Conservation (phyloP, 1,140 invertebrate species). For the Cyrtorhinus lividipennis region DNA sequence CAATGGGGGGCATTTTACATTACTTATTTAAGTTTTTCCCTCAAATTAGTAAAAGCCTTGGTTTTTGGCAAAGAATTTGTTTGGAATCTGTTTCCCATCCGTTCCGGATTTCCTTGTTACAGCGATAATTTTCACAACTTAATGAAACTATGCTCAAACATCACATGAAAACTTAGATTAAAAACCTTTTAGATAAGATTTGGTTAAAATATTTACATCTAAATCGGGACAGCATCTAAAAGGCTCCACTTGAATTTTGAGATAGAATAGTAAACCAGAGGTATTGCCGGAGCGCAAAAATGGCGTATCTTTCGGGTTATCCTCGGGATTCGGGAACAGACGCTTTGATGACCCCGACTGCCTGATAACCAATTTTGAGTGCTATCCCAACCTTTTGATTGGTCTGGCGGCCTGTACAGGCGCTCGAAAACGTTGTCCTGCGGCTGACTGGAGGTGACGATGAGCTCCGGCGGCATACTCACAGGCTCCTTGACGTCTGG, state of each 20-base stretch:
- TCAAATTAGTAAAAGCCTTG: no score
- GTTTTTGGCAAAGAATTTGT: no score
- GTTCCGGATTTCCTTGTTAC: no score
- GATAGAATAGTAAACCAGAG: neutral
- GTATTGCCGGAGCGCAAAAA: no score
- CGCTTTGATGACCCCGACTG: no score
- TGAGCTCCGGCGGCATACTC: slow-evolving; percentile 38
- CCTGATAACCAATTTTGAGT: neutral
- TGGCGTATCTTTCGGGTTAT: no score
- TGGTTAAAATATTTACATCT: neutral
- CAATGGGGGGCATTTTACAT: no score
- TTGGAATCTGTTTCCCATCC: no score
- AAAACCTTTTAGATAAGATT: neutral
- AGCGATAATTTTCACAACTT: no score
- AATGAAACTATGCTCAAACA: neutral
- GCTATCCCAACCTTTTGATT: slow-evolving; percentile 21
- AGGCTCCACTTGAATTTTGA: neutral
- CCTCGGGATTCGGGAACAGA: no score
- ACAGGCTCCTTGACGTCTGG: slow-evolving; percentile 31
- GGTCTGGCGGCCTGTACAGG: slow-evolving; percentile 29
- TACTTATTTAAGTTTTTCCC: no score
- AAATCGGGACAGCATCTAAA: neutral
- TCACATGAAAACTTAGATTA: neutral
- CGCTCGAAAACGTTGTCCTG: slow-evolving; percentile 20
- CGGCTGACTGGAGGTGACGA: slow-evolving; percentile 33